These are phyloP conservation scores for Lemur catta DNA, from an alignment of 2,797 vertebrate species.

Conservation along the genomic window DNA sequence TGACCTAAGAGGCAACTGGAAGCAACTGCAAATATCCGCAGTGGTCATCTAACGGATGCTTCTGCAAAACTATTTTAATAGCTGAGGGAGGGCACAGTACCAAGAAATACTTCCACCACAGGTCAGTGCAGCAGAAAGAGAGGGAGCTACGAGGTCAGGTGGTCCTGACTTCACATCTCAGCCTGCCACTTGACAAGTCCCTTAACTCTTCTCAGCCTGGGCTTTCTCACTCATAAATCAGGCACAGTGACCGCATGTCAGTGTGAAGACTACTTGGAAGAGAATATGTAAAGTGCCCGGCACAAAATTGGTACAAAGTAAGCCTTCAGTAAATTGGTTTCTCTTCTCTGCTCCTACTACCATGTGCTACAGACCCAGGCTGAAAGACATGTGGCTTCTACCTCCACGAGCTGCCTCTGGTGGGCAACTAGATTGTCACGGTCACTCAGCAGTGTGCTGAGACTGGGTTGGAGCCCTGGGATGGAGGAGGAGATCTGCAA, in stretches of 20 bases:
- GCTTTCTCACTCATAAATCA: neutral
- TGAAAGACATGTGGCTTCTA: neutral
- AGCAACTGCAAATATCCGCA: neutral
- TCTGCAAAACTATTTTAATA: conserved; percentile 9
- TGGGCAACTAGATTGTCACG: neutral
- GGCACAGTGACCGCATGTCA: accelerated
- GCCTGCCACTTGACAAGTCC: neutral
- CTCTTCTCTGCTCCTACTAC: neutral
- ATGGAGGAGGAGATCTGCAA: neutral
- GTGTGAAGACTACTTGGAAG: neutral
- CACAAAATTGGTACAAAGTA: neutral
- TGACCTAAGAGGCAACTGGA: neutral
- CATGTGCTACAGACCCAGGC: neutral
- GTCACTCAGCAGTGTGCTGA: neutral
- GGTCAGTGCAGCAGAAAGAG: neutral
- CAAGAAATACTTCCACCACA: conserved; percentile 38
- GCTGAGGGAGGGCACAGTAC: neutral
- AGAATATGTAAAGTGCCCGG: neutral
- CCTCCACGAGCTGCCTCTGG: neutral
- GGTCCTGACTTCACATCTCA: neutral
- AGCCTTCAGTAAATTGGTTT: neutral
- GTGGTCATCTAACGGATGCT: neutral
- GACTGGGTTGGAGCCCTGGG: neutral
- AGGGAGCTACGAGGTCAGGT: neutral
- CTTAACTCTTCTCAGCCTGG: neutral